A percentile compares a stretch with the other conserved stretches of the same genome.
phyloP scores from a whole-genome alignment of 2,888 invertebrate genomes.

The Pristionchus entomophagus region DNA sequence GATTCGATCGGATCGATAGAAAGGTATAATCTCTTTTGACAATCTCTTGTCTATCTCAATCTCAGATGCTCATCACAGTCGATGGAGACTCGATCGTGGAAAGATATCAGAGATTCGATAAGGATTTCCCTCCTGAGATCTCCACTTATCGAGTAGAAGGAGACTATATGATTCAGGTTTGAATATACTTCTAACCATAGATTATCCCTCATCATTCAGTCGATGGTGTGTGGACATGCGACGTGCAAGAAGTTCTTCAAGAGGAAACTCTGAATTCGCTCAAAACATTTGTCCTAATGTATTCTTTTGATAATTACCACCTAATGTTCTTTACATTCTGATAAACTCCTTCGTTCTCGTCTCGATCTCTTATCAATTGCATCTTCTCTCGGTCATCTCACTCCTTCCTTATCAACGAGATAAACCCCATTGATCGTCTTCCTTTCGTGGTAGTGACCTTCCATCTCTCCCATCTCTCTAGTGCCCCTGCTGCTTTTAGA shows the following conservation, averaged over 20 bases:
- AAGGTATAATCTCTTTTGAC: background rate
- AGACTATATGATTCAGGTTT: background rate
- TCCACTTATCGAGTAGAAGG: background rate
- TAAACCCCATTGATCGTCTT: conserved; percentile 1
- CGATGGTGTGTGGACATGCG: background rate
- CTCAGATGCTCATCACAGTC: background rate
- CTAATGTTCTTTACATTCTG: background rate
- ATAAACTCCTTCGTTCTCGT: background rate
- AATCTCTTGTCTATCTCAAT: too few species aligned
- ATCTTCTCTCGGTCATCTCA: conserved; percentile 11
- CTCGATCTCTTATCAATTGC: conserved; percentile 38
- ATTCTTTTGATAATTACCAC: background rate
- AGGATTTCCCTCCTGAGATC: background rate
- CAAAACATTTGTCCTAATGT: background rate
- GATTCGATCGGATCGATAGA: background rate
- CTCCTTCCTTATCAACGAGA: conserved; percentile 8
- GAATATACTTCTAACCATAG: background rate
- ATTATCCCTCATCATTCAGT: background rate
- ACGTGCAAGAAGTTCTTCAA: background rate
- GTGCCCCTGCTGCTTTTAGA: too few species aligned
- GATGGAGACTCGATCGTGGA: background rate
- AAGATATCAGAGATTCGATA: background rate
- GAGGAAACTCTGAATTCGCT: background rate
- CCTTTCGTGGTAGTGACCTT: background rate
- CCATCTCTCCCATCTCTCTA: background rate